phyloP scores from a whole-genome alignment of 92 coral and sea anemone species.

The Metridium senile region DNA sequence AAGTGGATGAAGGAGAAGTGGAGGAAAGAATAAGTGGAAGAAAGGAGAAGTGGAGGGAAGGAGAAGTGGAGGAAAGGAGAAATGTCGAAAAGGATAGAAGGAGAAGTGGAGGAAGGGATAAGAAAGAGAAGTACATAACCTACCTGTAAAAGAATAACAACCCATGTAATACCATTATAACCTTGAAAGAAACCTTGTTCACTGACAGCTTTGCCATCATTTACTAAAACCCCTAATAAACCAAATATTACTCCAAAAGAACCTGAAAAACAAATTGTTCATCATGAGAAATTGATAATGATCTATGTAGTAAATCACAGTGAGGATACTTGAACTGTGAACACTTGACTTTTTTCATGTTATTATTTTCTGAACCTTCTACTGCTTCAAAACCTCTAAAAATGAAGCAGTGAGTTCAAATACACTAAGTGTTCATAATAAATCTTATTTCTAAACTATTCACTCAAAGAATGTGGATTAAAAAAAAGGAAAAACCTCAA shows the following conservation, averaged over 20 bases:
- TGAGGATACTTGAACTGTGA: too few relatives aligned
- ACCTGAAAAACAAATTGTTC: slow-evolving; percentile 56
- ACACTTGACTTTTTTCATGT: too few relatives aligned
- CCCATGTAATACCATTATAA: slow-evolving; percentile 85
- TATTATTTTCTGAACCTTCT: too few relatives aligned
- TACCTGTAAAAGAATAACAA: slow-evolving; percentile 92
- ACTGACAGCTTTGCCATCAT: slow-evolving; percentile 76
- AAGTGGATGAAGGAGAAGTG: background rate
- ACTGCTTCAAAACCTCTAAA: too few relatives aligned
- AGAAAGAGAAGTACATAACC: background rate
- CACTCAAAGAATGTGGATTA: too few relatives aligned
- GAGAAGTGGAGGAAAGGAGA: background rate
- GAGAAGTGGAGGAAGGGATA: background rate
- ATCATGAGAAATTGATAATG: background rate
- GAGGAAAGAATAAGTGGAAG: background rate
- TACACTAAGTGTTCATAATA: too few relatives aligned
- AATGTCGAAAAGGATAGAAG: background rate
- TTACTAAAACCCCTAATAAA: slow-evolving; percentile 67
- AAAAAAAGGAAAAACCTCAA: too few relatives aligned
- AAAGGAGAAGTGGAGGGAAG: background rate
- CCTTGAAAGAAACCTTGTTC: slow-evolving; percentile 87
- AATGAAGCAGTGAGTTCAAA: too few relatives aligned
- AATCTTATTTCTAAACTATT: too few relatives aligned
- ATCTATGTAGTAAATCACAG: too few relatives aligned
- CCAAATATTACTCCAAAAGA: slow-evolving; percentile 92